Base-by-base conservation (phyloP, 2,113 vertebrate species). In the Isurus oxyrinchus region DNA sequence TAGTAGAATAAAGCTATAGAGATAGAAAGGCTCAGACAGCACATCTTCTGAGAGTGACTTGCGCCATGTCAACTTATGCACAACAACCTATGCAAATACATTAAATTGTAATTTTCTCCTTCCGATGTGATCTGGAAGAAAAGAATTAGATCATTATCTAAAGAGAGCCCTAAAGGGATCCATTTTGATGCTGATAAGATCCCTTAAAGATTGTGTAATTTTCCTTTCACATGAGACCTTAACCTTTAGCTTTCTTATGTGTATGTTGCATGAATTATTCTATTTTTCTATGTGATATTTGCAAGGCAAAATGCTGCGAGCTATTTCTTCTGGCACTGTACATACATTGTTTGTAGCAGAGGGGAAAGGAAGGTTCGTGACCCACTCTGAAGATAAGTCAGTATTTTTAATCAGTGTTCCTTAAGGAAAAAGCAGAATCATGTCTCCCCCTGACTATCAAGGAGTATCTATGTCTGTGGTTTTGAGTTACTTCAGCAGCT, bases 91-190 rank as follows among this genome's bases (percentile, higher is more conserved):
- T 10, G 8, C 53, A 90, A 57, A 55, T 90, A 57, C 35, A 72
- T 69, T 8, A 72, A 31, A 53, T 57, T 95, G 66, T 31, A 14
- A 67, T 53, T 55, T 95, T 72, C 94, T 72, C 49, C 67, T 72
- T 76, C 11, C 1, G 3, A 55, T 95, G 49, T 72, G 49, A 95
- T 31, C 44, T 53, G 8, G 23, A 53, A 95, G 66, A 69, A 76
- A 95, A 95, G 40, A 40, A 67, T 3, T 49, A 40, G 40, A 69
- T 44, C n/a, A 49, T 23, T 44, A 25, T 14, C 44, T 13, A 95
- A 95, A 69, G 94, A 72, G 44, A 55, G 63, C 40, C 91, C 40
- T 95, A 53, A 95, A 95, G 63, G 63, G 21, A 95, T 40, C 63
- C 25, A 95, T 66, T 49, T 27, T 66, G 40, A 67, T 95, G 35